Evolutionary conservation across 2,797 vertebrate genomes (phyloP), one percentile per base, ranked within the genome.

Genomic region (Acipenser transmontanus): DNA sequence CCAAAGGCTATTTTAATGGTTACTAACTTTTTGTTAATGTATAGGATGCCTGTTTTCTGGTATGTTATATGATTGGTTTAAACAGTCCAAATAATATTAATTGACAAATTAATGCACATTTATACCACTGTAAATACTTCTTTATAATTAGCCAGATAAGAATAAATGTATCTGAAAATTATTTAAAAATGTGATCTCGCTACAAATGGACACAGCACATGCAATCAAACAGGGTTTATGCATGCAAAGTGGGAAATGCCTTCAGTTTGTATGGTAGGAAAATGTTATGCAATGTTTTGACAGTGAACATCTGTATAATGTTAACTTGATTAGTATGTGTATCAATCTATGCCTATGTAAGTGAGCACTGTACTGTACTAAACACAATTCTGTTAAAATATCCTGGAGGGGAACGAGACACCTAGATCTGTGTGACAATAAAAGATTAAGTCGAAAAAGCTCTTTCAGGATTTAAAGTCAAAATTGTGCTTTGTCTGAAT

Each of bases 21-120:
- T 64, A 60, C 66, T 34, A 34, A 34, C 34, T 34, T 70, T 77
- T 81, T 80, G 57, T 75, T 76, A 80, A 80, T 83, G 71, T 73
- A 78, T 67, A 76, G 62, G 63, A 75, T 76, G 67, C 69, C 71
- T 82, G 74, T 79, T 72, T 81, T 81, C 68, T 61, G 60, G 14
- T 61, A 20, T 78, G 73, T 74, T 85, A 71, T 73, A 76, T 70
- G 71, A 76, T 76, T 79, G 64, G 72, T 72, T 81, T 57, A 76
- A 76, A 76, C 64, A 76, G 71, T 62, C 67, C 80, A 85, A 83
- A 90, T 52, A 69, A 70, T 59, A 49, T 71, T 65, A 68, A 87
- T 82, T 81, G 88, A 88, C 83, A 84, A 86, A 84, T 84, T 82
- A 80, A 86, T 85, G 88, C 89, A 90, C 91, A 89, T 86, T 89